Evolutionary conservation across 2,113 vertebrate genomes (phyloP), one percentile per base, ranked within the genome.

Genomic region (Pangasianodon gigas): DNA sequence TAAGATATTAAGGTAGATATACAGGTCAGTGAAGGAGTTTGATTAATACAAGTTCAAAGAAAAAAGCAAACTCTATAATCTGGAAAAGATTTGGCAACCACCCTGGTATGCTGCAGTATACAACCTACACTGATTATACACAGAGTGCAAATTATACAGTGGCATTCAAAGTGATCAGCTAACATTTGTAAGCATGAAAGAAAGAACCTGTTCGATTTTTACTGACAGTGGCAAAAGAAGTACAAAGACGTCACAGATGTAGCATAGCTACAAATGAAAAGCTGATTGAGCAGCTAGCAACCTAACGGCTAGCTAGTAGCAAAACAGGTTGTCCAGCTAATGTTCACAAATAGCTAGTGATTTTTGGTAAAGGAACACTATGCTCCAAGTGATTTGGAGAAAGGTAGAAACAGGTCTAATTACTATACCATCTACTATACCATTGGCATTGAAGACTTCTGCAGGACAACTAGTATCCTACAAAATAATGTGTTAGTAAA

Each of bases 361-460:
- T 69, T 69, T 14, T 32, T 69, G 26, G 29, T 26, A 29, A 29
- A 65, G 9, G 8, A 65, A 65, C 29, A 26, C 8, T 65, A 26
- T 65, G 29, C 65, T 69, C 5, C 69, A 37, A 19, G 32, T 18
- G 46, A 69, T 71, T 67, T 67, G 56, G 46, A 44, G 51, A 21
- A 84, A 48, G 65, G 88, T 74, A 52, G 81, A 85, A 89, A 75
- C 52, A 87, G 80, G 19, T 71, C 32, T 19, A 41, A 71, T 37
- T 19, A 71, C n/a, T 37, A 37, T 9, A 71, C 16, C 46, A 46
- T 67, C 29, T 29, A 11, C 26, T 29, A n/a, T n/a, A 85, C 24
- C 5, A 26, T 85, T 48, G 46, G 24, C 37, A 37, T 37, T 37
- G 37, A 1, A 37, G 37, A 41, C 18, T 11, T 48, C 60, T 65